These are phyloP conservation scores for Lochmaea capreae DNA, from an alignment of 2,888 invertebrate genomes.

Conservation along the genomic window DNA sequence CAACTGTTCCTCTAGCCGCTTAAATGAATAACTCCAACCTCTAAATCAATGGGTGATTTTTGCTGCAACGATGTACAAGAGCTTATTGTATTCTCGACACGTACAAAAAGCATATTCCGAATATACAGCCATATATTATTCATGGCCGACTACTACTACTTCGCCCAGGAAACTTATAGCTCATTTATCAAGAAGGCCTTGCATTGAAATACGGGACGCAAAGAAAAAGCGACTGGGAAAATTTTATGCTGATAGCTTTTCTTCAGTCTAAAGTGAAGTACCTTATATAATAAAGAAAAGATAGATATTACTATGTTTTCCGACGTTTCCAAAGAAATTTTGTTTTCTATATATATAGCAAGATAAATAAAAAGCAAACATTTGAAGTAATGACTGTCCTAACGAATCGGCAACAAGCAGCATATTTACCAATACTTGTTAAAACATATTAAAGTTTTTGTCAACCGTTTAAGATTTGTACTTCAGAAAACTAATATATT, in stretches of 20 bases:
- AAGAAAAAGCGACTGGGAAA: conserved; percentile 18
- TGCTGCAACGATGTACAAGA: conserved; percentile 34
- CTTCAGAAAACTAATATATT: too few relatives aligned
- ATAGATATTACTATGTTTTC: conserved; percentile 1
- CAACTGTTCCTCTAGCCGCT: conserved; percentile 16
- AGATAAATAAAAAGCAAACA: background rate
- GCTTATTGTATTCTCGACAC: conserved; percentile 49
- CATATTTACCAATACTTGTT: too few relatives aligned
- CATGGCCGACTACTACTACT: conserved; percentile 46
- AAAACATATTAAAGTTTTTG: too few relatives aligned
- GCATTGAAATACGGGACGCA: conserved; percentile 25
- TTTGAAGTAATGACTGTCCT: background rate
- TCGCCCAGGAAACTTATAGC: conserved; percentile 41
- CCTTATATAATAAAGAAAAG: conserved; percentile 5
- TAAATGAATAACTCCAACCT: conserved; percentile 26
- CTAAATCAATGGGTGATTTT: conserved; percentile 47
- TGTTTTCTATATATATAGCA: background rate
- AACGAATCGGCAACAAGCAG: background rate
- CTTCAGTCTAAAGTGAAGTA: conserved; percentile 12
- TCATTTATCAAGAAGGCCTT: conserved; percentile 46
- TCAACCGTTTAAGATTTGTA: too few relatives aligned
- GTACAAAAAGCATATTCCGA: conserved; percentile 52
- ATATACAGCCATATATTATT: conserved; percentile 54
- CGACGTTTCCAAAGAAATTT: background rate
- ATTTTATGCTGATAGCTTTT: conserved; percentile 21